Evolutionary conservation across 2,888 invertebrate genomes (phyloP).

Genomic region (Nasonia oneida): DNA sequence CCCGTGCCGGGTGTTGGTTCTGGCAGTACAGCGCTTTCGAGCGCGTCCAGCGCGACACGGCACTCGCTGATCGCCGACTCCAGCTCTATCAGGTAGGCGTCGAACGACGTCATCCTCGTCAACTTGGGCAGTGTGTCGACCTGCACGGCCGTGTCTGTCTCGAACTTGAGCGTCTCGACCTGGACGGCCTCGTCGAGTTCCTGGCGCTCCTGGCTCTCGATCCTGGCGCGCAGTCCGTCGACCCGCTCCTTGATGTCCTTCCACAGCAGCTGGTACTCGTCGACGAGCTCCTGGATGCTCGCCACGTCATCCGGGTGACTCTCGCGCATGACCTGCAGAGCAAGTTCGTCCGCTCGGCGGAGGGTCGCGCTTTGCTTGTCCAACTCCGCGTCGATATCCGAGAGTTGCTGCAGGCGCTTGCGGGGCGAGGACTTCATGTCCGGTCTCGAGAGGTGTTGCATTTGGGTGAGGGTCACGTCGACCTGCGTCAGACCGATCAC

Average conservation of each 20-base stretch:
- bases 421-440: conserved; percentile 79
- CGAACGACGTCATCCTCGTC: conserved; percentile 87
- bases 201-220: conserved; percentile 68
- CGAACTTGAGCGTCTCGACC: conserved; percentile 88
- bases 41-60: conserved; percentile 83
- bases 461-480: conserved; percentile 86
- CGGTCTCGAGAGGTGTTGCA: conserved; percentile 83
- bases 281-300: conserved; percentile 82
- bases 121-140: conserved; percentile 88
- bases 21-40: conserved; percentile 84
- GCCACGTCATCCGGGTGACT: conserved; percentile 81
- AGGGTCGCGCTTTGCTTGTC: conserved; percentile 80
- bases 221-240: conserved; percentile 76
- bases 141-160: conserved; percentile 89
- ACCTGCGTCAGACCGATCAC: conserved; percentile 86
- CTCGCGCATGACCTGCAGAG: conserved; percentile 82
- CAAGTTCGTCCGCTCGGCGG: conserved; percentile 83
- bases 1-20: conserved; percentile 81
- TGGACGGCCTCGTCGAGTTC: conserved; percentile 84
- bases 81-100: conserved; percentile 90
- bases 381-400: conserved; percentile 82
- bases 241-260: conserved; percentile 82
- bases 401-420: conserved; percentile 79
- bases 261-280: conserved; percentile 85
- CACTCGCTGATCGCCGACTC: conserved; percentile 88